These are phyloP conservation scores for Solea senegalensis DNA, from an alignment of 2,113 vertebrate species.

Conservation along the genomic window DNA sequence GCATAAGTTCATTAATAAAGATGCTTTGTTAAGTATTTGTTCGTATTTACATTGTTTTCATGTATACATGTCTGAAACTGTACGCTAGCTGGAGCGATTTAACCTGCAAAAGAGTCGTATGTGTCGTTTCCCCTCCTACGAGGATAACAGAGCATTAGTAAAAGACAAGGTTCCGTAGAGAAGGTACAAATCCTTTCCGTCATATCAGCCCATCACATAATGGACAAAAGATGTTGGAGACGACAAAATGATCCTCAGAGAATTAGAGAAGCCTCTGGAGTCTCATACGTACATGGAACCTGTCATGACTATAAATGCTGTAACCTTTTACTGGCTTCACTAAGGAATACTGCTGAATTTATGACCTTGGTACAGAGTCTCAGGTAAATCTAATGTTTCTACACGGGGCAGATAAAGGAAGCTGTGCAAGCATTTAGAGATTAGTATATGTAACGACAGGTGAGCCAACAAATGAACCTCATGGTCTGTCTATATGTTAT, in stretches of 20 bases:
- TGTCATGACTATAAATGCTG: conserved; percentile 24
- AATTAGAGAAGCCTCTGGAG: conserved; percentile 14
- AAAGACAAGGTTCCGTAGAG: conserved; percentile 5
- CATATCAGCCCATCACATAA: conserved; percentile 22
- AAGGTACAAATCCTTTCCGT: background rate
- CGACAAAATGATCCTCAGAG: conserved; percentile 34
- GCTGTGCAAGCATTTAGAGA: background rate
- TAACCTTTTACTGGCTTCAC: conserved; percentile 34
- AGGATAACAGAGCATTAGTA: conserved; percentile 7
- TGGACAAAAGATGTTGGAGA: conserved; percentile 39
- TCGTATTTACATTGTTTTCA: too few species aligned
- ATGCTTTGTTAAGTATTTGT: too few species aligned
- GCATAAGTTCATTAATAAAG: too few species aligned
- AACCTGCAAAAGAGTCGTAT: background rate
- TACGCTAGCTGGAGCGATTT: too few species aligned
- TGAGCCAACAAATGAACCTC: background rate
- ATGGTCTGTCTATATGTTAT: too few species aligned
- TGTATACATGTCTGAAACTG: too few species aligned
- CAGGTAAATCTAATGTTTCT: conserved; percentile 4
- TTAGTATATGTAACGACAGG: background rate
- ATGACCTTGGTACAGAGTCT: background rate
- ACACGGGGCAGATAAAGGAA: background rate
- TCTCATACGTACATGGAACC: conserved; percentile 11
- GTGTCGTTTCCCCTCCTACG: background rate
- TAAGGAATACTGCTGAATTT: conserved; percentile 11